Base-by-base conservation (phyloP, 2,888 invertebrate genomes). In the Trimorus sp. region DNA sequence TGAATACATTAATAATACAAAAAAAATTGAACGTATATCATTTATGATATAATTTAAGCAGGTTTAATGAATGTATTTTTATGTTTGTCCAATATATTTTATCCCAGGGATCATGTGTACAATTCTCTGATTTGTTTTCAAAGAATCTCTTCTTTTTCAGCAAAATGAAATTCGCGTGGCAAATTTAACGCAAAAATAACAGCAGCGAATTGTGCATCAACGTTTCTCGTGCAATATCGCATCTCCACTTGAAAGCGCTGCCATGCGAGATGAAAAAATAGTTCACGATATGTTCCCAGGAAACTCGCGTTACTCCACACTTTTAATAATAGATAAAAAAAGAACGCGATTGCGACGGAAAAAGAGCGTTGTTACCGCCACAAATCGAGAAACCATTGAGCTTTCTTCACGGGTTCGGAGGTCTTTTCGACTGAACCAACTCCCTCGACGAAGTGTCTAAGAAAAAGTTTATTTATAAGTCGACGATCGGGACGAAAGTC, bases 251-350 rank as follows among this genome's bases (percentile, higher is more conserved):
- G 26, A 58, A 73, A 63, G 11, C 53, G 59, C 60, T 83, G 69
- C 79, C 75, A 81, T 80, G 84, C 78, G 59, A 81, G 8, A 80
- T 80, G 78, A 79, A 80, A 56, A 56, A 56, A 56, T 56, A 56
- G 54, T 56, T 37, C 36, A 56, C 75, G 79, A 71, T 66, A 83
- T 83, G 79, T 66, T 79, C 75, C 56, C 73, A 73, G 79, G 80
- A 81, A 79, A 74, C 71, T 66, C 66, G 53, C 69, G 68, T 79
- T 66, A 74, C 74, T 79, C 77, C 51, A 75, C 69, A 68, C 63
- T 74, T 83, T 85, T 86, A 86, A 85, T 86, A 85, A 85, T 87
- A 85, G 86, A 87, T 71, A 83, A 85, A 84, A 85, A 87, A 85
- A 79, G 83, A 85, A 83, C 83, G 82, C 83, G 84, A 16, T 66